Evolutionary conservation across 2,113 vertebrate species (phyloP).

Genomic region (Pelusios castaneus): DNA sequence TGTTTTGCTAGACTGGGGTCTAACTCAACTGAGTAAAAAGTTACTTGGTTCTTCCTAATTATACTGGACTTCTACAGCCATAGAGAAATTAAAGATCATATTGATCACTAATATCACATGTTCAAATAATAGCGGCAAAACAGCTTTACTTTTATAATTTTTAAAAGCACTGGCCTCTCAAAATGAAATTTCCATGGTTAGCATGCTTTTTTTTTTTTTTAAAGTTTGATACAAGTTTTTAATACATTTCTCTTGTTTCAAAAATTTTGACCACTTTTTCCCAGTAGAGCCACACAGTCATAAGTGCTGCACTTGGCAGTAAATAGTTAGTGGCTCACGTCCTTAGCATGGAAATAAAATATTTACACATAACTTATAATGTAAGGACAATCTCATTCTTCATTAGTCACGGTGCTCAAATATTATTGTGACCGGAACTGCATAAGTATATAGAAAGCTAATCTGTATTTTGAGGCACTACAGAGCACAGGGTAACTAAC

Average conservation of each 20-base stretch:
- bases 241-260: background rate
- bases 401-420: background rate
- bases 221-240: background rate
- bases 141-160: background rate
- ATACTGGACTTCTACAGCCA: background rate
- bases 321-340: background rate
- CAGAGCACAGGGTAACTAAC: background rate
- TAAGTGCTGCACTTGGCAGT: background rate
- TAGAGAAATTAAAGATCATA: background rate
- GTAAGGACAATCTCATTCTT: background rate
- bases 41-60: background rate
- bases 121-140: background rate
- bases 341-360: background rate
- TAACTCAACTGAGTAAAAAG: background rate
- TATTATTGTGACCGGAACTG: background rate
- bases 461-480: background rate
- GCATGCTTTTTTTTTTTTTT: background rate
- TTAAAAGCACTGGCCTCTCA: background rate
- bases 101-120: background rate
- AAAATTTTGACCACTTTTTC: background rate
- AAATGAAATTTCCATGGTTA: background rate
- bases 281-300: background rate
- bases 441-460: background rate
- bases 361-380: background rate
- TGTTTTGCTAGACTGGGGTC: background rate